Evolutionary conservation across 2,888 invertebrate species (phyloP).

Genomic region (Trachelus stipa): DNA sequence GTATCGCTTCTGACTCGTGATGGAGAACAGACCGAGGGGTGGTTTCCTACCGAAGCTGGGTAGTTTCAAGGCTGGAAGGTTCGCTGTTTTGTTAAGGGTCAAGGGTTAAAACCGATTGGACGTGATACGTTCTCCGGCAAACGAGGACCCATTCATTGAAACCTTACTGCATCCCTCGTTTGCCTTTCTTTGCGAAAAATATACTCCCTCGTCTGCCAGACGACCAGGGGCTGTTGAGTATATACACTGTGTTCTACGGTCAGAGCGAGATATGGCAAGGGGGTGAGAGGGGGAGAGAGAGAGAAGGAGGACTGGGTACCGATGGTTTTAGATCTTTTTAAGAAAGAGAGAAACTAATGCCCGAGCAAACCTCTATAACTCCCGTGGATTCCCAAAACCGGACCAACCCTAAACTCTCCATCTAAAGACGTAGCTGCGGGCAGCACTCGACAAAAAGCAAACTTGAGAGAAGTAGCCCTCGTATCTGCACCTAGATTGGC

Average conservation of each 20-base stretch:
- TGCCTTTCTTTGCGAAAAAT: not conserved
- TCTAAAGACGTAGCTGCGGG: constrained; percentile 1
- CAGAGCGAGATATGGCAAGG: too few species aligned
- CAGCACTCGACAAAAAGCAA: constrained; percentile 1
- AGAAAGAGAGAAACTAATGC: too few species aligned
- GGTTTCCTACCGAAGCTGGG: too few species aligned
- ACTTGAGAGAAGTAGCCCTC: not conserved
- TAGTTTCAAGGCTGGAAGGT: not conserved
- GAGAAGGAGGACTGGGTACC: too few species aligned
- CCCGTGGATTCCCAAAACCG: not conserved
- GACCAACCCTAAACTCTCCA: not conserved
- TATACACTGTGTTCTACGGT: too few species aligned
- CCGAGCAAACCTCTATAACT: too few species aligned
- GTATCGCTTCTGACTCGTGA: too few species aligned
- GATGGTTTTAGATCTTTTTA: too few species aligned
- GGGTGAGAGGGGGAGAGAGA: too few species aligned
- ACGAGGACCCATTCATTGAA: not conserved
- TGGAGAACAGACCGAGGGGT: too few species aligned
- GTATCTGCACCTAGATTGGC: not conserved
- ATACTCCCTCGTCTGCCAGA: not conserved
- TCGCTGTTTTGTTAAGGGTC: not conserved
- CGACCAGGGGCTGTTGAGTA: too few species aligned
- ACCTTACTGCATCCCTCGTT: not conserved
- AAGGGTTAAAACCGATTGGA: constrained; percentile 4
- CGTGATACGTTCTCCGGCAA: not conserved